Evolutionary conservation across 2,888 invertebrate species (phyloP).

Genomic region (Sycophila texana): DNA sequence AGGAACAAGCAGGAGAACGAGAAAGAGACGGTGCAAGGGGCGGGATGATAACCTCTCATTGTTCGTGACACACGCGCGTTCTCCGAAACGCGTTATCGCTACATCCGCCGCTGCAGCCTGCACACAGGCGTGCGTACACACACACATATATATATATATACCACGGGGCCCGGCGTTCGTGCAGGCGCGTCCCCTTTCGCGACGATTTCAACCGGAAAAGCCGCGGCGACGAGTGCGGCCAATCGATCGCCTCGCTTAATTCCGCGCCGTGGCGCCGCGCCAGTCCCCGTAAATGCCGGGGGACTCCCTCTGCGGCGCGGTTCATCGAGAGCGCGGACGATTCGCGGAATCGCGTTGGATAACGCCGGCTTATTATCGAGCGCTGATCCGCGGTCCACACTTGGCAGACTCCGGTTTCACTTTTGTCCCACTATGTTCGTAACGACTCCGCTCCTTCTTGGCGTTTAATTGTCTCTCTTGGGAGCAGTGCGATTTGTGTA

Average conservation of each 20-base stretch:
- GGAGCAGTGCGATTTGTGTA: background rate
- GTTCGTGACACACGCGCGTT: constrained; percentile 53
- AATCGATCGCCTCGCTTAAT: constrained; percentile 35
- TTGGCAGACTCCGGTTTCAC: constrained; percentile 10
- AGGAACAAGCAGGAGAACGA: constrained; percentile 7
- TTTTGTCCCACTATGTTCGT: background rate
- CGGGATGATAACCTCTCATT: constrained; percentile 56
- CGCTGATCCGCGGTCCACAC: background rate
- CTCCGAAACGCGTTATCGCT: constrained; percentile 55
- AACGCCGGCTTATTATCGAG: constrained; percentile 22
- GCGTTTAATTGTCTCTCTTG: constrained; percentile 8
- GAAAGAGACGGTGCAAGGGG: background rate
- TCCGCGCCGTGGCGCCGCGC: constrained; percentile 4
- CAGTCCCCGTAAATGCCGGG: background rate
- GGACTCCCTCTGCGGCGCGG: background rate
- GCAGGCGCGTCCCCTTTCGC: constrained; percentile 13
- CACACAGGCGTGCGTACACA: background rate
- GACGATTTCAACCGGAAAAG: background rate
- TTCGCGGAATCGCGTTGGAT: constrained; percentile 15
- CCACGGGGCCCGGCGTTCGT: background rate
- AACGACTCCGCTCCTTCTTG: too few relatives aligned
- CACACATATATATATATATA: background rate
- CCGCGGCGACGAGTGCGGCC: constrained; percentile 13
- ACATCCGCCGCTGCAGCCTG: constrained; percentile 43
- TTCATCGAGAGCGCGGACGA: constrained; percentile 1